Evolutionary conservation across 2,113 vertebrate genomes (phyloP).

Genomic region (Serilophus lunatus): DNA sequence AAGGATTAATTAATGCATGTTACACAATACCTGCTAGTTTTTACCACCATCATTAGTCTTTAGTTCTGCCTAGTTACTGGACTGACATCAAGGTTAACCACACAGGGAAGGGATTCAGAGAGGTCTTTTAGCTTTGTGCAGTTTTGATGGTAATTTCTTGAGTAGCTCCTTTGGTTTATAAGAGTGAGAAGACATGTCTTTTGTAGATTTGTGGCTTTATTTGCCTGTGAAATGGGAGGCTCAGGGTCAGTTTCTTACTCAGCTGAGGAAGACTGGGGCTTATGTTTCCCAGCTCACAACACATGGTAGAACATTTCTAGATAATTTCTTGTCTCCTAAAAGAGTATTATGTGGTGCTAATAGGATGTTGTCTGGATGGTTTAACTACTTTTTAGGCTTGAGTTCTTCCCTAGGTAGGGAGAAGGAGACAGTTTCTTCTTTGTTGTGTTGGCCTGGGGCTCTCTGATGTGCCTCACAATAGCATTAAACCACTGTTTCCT

Average conservation of each 20-base stretch:
- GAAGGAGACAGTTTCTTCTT: neutral
- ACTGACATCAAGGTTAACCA: neutral
- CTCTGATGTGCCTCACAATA: neutral
- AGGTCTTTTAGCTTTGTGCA: neutral
- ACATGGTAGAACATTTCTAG: neutral
- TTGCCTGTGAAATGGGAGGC: neutral
- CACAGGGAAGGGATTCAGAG: neutral
- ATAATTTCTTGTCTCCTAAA: neutral
- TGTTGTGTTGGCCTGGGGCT: neutral
- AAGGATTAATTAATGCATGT: neutral
- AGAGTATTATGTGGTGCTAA: neutral
- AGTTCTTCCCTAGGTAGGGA: neutral
- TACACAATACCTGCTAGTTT: neutral
- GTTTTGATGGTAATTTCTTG: neutral
- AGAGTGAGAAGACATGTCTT: neutral
- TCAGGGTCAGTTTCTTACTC: neutral
- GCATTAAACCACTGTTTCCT: neutral
- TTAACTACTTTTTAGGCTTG: neutral
- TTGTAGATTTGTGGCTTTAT: neutral
- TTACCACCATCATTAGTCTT: neutral
- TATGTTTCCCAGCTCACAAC: neutral
- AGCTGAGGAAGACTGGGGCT: neutral
- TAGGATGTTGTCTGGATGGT: neutral
- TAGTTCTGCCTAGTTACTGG: neutral
- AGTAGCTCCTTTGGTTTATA: neutral